phyloP scores from a whole-genome alignment of 2,113 vertebrate species.

The Onychostoma macrolepis region DNA sequence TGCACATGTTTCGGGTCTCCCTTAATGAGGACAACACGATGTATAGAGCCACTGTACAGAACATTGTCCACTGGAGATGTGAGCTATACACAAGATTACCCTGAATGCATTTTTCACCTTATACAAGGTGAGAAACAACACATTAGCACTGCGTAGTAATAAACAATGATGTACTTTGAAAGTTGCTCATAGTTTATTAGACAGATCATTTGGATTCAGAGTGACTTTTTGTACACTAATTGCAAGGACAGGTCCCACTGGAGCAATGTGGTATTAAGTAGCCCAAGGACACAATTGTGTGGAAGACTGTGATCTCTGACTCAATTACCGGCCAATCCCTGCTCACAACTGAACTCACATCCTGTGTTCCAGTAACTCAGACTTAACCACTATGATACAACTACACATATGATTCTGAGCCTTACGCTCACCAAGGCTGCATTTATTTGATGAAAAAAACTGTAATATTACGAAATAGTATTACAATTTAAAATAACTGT shows the following conservation, averaged over 20 bases:
- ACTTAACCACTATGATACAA: not conserved
- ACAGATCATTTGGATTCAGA: not conserved
- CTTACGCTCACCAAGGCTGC: not conserved
- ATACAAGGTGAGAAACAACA: slow-evolving; percentile 7
- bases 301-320: slow-evolving; percentile 1
- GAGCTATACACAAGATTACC: not conserved
- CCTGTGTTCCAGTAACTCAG: not conserved
- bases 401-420: not conserved
- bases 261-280: not conserved
- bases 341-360: not conserved
- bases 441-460: not conserved
- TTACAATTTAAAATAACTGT: not conserved
- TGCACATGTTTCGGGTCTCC: not conserved
- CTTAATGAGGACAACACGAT: not conserved
- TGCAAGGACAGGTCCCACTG: not conserved
- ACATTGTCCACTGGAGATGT: not conserved
- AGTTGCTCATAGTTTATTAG: slow-evolving; percentile 8
- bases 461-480: not conserved
- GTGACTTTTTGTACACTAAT: slow-evolving; percentile 1
- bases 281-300: not conserved
- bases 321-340: not conserved
- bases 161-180: slow-evolving; percentile 8
- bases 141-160: not conserved
- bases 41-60: slow-evolving; percentile 2
- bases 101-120: slow-evolving; percentile 21